These are phyloP conservation scores for Nipponia nippon DNA, from an alignment of 2,113 vertebrate genomes.

Conservation along the genomic window DNA sequence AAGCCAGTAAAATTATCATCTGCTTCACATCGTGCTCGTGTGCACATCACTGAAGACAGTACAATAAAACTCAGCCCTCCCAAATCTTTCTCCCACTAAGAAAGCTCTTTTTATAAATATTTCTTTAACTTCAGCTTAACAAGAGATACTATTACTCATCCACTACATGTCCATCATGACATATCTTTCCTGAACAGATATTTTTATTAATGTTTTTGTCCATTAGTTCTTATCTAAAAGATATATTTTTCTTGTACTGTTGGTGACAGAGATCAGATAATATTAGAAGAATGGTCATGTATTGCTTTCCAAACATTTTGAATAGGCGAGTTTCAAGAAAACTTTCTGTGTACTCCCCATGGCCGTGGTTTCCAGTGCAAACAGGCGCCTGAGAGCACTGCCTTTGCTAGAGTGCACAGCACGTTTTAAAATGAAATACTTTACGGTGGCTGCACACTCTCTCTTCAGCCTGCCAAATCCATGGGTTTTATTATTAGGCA, in stretches of 20 bases:
- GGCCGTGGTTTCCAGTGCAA: neutral
- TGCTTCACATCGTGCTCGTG: rapidly evolving
- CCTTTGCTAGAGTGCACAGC: neutral
- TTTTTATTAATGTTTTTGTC: neutral
- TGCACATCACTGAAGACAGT: neutral
- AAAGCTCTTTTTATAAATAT: neutral
- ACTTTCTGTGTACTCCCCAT: neutral
- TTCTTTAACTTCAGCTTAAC: neutral
- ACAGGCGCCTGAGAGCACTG: rapidly evolving
- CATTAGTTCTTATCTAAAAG: neutral
- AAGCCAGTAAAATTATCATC: neutral
- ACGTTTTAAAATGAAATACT: neutral
- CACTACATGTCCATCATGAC: neutral
- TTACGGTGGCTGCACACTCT: neutral
- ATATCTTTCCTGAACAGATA: neutral
- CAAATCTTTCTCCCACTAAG: neutral
- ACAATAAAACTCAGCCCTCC: neutral
- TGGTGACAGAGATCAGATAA: neutral
- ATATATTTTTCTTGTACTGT: neutral
- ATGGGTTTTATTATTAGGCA: neutral
- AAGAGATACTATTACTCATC: neutral
- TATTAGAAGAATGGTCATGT: neutral
- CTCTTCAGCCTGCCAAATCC: neutral
- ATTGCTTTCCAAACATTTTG: neutral
- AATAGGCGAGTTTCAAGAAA: neutral